Percentiles rank a stretch among this genome's conserved stretches.
Evolutionary conservation across 2,888 invertebrate species (phyloP).

Genomic region (Autographa gamma): DNA sequence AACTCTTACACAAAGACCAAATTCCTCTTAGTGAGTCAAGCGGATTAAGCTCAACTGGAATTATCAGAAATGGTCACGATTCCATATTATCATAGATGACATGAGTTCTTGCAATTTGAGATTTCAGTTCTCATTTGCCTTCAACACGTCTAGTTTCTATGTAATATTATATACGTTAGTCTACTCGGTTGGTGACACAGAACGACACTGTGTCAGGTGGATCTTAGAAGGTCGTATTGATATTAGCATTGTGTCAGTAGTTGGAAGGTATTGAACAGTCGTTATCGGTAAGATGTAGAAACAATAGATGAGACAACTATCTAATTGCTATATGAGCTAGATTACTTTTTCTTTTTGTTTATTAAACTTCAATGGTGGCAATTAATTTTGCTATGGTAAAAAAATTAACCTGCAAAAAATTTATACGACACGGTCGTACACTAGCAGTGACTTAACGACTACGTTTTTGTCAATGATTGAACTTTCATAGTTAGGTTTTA

Average conservation of each 20-base stretch:
- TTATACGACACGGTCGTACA: no score
- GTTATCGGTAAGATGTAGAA: conserved; percentile 16
- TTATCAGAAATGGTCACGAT: conserved; percentile 63
- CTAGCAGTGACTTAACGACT: no score
- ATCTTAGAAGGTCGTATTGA: background rate
- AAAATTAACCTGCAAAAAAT: no score
- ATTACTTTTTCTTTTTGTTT: background rate
- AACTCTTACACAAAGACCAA: no score
- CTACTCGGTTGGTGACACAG: conserved; percentile 14
- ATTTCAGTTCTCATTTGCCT: conserved; percentile 64
- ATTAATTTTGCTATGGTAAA: no score
- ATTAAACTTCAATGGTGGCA: background rate
- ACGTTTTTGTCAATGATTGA: no score
- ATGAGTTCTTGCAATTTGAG: conserved; percentile 65
- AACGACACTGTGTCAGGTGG: conserved; percentile 8
- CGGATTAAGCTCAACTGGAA: conserved; percentile 39
- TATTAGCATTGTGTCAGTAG: conserved; percentile 18
- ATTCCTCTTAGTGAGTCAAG: background rate
- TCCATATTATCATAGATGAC: conserved; percentile 56
- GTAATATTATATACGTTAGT: conserved; percentile 26
- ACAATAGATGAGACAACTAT: conserved; percentile 11
- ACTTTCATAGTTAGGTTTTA: no score
- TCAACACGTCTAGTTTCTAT: conserved; percentile 37
- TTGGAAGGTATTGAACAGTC: conserved; percentile 14
- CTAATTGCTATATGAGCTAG: background rate